Evolutionary conservation across 2,797 vertebrate species (phyloP).

Genomic region (Gastrophryne carolinensis): DNA sequence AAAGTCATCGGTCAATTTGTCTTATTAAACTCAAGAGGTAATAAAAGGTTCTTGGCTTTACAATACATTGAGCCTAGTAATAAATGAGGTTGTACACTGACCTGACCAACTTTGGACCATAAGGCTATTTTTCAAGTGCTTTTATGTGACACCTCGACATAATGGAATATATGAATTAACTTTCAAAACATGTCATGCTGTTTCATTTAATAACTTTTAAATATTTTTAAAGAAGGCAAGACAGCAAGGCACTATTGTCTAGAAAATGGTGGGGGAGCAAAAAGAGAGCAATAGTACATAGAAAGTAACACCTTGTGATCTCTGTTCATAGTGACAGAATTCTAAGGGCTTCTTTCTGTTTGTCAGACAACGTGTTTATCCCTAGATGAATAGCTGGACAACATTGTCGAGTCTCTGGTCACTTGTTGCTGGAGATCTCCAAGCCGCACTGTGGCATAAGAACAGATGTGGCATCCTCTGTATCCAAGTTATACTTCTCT

Average conservation of each 20-base stretch:
- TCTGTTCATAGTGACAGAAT: too few species aligned
- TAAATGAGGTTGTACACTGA: neutral
- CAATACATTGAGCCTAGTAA: conserved; percentile 17
- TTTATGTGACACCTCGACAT: neutral
- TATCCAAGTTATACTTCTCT: too few species aligned
- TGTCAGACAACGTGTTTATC: too few species aligned
- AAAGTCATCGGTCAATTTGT: conserved; percentile 34
- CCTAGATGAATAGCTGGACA: too few species aligned
- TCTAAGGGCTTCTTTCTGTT: too few species aligned
- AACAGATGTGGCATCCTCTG: too few species aligned
- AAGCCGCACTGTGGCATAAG: too few species aligned
- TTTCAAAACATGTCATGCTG: conserved; percentile 1
- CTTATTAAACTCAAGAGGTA: conserved; percentile 39
- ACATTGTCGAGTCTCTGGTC: too few species aligned
- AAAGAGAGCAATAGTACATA: too few species aligned
- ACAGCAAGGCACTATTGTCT: neutral
- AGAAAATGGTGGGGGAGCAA: neutral
- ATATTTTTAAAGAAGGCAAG: neutral
- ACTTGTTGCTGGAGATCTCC: too few species aligned
- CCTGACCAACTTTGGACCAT: neutral
- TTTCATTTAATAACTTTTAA: neutral
- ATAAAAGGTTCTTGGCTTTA: conserved; percentile 11
- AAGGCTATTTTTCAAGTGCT: neutral
- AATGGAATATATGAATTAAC: neutral
- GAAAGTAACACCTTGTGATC: too few species aligned